phyloP scores from a whole-genome alignment of 2,888 invertebrate genomes.

The Drosophila peninsularis region DNA sequence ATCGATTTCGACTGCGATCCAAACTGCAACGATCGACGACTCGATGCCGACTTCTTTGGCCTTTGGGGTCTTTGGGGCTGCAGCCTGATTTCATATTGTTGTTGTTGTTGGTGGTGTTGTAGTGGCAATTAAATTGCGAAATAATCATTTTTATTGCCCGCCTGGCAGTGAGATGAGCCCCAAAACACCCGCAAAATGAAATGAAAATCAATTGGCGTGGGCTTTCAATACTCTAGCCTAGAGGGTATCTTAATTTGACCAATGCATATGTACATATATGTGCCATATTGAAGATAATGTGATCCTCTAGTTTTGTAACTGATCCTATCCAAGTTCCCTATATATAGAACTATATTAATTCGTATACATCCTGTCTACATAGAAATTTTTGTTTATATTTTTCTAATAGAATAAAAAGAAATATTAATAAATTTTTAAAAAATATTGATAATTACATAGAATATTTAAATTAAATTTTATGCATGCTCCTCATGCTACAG shows the following conservation, averaged over 20 bases:
- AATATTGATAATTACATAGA: too few species aligned
- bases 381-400: too few species aligned
- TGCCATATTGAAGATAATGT: too few species aligned
- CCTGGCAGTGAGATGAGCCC: conserved; percentile 35
- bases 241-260: neutral
- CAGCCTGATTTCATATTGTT: conserved; percentile 9
- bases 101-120: conserved; percentile 18
- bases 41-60: conserved; percentile 41
- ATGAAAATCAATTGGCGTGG: conserved; percentile 64
- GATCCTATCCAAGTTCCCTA: too few species aligned
- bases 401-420: too few species aligned
- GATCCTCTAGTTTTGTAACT: too few species aligned
- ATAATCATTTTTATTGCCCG: conserved; percentile 72
- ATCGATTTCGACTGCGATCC: conserved; percentile 65
- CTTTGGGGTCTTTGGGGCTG: conserved; percentile 60
- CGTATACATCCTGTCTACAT: too few species aligned
- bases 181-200: conserved; percentile 65
- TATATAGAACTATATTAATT: too few species aligned
- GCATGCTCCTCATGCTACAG: too few species aligned
- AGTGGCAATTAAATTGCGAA: conserved; percentile 76
- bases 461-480: too few species aligned
- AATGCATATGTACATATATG: too few species aligned
- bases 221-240: conserved; percentile 14
- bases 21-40: conserved; percentile 31
- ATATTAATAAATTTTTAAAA: too few species aligned